These are phyloP conservation scores for Triplophysa tibetana DNA, from an alignment of 2,113 vertebrate species.

Conservation along the genomic window DNA sequence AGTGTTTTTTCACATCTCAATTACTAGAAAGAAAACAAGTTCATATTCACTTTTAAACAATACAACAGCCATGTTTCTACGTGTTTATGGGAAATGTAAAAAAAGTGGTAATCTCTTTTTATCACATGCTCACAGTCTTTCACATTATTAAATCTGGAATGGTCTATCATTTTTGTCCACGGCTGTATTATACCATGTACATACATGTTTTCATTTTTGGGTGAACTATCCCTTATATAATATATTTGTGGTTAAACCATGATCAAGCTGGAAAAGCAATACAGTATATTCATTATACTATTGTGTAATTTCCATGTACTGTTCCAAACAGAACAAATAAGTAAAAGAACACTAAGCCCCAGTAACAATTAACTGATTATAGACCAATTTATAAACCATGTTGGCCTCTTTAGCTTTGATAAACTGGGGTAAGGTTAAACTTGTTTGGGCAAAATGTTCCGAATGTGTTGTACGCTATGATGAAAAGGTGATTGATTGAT, in stretches of 20 bases:
- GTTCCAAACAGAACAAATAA: not conserved
- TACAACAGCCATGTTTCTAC: too few species aligned
- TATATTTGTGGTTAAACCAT: not conserved
- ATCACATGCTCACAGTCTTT: too few species aligned
- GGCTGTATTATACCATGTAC: too few species aligned
- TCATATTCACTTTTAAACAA: too few species aligned
- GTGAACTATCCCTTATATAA: not conserved
- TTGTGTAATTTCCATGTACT: not conserved
- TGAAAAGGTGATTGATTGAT: slow-evolving; percentile 60
- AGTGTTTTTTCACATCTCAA: too few species aligned
- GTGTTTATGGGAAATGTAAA: too few species aligned
- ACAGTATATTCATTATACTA: not conserved
- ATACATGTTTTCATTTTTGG: too few species aligned
- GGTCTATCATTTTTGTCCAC: too few species aligned
- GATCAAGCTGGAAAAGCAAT: not conserved
- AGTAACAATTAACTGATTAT: not conserved
- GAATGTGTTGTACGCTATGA: slow-evolving; percentile 55
- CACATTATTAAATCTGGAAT: too few species aligned
- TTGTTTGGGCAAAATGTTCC: slow-evolving; percentile 32
- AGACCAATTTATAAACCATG: not conserved
- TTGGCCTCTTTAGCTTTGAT: not conserved
- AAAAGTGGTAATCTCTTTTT: too few species aligned
- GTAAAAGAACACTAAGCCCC: not conserved
- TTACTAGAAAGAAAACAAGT: too few species aligned
- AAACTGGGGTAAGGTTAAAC: slow-evolving; percentile 25